phyloP scores from a whole-genome alignment of 2,888 invertebrate species.

The Bursaphelenchus okinawaensis region DNA sequence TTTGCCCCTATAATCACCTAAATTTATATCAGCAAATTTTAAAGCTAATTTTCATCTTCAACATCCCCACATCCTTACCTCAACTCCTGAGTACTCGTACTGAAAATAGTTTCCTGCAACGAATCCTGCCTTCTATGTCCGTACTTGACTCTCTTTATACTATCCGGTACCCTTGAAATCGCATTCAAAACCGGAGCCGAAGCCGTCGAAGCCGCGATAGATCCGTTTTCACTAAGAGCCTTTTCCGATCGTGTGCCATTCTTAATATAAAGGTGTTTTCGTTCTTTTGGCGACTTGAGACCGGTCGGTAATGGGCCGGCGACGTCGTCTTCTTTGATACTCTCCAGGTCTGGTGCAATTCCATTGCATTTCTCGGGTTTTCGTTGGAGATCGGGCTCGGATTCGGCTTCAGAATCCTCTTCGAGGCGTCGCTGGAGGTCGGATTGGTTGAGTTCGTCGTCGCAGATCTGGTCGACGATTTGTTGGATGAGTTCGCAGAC shows the following conservation, averaged over 20 bases:
- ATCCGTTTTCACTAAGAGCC: background rate
- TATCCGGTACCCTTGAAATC: slow-evolving; percentile 13
- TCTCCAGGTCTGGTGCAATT: background rate
- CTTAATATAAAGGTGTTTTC: background rate
- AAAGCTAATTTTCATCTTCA: too few species aligned
- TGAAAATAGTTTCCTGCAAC: slow-evolving; percentile 51
- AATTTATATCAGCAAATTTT: too few species aligned
- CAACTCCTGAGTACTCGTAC: slow-evolving; percentile 28
- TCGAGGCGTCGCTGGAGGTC: background rate
- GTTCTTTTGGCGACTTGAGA: background rate
- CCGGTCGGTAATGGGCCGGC: slow-evolving; percentile 1
- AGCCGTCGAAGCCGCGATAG: background rate
- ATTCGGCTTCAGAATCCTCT: background rate
- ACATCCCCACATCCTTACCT: too few species aligned
- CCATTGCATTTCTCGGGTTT: background rate
- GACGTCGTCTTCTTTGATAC: slow-evolving; percentile 4
- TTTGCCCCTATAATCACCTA: too few species aligned
- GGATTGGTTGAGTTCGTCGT: slow-evolving; percentile 7
- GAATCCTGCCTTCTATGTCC: slow-evolving; percentile 50
- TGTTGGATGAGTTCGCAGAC: slow-evolving; percentile 42
- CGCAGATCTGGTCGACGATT: slow-evolving; percentile 39
- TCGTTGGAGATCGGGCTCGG: background rate
- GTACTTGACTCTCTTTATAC: slow-evolving; percentile 30
- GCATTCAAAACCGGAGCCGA: background rate
- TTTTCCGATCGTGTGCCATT: background rate